These are phyloP conservation scores for Wiebesia pumilae DNA, from an alignment of 1,140 invertebrate genomes.

Conservation along the genomic window DNA sequence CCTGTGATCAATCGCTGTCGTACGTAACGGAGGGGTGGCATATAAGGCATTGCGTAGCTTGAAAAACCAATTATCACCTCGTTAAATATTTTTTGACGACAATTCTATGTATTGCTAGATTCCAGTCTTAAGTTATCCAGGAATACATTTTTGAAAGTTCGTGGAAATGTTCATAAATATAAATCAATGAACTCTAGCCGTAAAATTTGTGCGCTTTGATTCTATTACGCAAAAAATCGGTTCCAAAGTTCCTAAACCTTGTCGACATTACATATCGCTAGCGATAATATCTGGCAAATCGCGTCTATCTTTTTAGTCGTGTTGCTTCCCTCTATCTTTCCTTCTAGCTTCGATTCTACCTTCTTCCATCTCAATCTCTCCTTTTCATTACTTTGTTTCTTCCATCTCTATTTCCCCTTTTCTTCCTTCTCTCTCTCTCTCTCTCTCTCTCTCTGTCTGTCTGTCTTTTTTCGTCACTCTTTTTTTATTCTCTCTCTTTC, in stretches of 20 bases:
- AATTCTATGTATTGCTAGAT: too few relatives aligned
- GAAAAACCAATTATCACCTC: not conserved
- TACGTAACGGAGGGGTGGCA: not conserved
- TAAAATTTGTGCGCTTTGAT: not conserved
- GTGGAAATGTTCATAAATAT: too few relatives aligned
- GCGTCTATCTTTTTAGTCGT: slow-evolving; percentile 22
- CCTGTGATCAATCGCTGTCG: not conserved
- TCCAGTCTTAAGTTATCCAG: too few relatives aligned
- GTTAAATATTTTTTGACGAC: too few relatives aligned
- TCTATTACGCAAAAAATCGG: slow-evolving; percentile 33
- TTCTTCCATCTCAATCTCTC: not conserved
- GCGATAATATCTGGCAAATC: slow-evolving; percentile 23
- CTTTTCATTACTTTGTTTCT: not conserved
- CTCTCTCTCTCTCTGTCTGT: not conserved
- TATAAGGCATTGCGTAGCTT: not conserved
- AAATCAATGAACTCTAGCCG: not conserved
- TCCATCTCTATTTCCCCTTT: not conserved
- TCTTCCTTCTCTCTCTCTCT: not conserved
- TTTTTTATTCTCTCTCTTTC: not conserved
- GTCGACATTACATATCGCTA: slow-evolving; percentile 33
- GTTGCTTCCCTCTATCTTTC: slow-evolving; percentile 19
- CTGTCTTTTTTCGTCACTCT: not conserved
- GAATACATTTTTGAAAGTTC: too few relatives aligned
- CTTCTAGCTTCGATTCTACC: not conserved
- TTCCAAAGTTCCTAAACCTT: slow-evolving; percentile 22